phyloP scores from a whole-genome alignment of 2,797 vertebrate species.

The Lepus oiostolus region DNA sequence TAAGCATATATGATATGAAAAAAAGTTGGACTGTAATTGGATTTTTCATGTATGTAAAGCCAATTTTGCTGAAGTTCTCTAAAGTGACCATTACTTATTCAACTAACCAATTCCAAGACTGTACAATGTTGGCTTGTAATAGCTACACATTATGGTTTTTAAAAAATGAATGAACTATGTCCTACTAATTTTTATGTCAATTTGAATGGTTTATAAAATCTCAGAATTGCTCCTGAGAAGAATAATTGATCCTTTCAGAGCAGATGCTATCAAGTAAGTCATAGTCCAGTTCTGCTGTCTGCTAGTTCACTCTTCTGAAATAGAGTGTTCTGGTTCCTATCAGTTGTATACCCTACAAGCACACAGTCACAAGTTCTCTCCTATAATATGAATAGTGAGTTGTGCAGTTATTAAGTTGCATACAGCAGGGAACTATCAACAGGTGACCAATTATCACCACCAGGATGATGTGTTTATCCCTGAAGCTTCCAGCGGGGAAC shows the following conservation, averaged over 20 bases:
- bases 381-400: neutral
- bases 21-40: neutral
- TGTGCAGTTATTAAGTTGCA: neutral
- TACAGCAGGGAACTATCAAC: neutral
- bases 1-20: neutral
- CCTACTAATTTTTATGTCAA: slow-evolving; percentile 8
- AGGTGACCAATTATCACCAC: slow-evolving; percentile 31
- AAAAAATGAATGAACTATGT: neutral
- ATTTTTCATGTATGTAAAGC: neutral
- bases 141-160: neutral
- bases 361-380: neutral
- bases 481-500: neutral
- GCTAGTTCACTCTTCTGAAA: neutral
- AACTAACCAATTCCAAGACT: neutral
- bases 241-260: slow-evolving; percentile 42
- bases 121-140: neutral
- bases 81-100: neutral
- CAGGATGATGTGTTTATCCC: slow-evolving; percentile 5
- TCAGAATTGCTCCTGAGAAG: slow-evolving; percentile 4
- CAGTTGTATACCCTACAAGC: neutral
- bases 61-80: neutral
- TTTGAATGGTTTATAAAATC: neutral
- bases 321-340: neutral
- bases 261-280: neutral
- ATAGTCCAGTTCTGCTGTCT: neutral